These are phyloP conservation scores for Saxicola maurus DNA, from an alignment of 2,797 vertebrate genomes.

Conservation along the genomic window DNA sequence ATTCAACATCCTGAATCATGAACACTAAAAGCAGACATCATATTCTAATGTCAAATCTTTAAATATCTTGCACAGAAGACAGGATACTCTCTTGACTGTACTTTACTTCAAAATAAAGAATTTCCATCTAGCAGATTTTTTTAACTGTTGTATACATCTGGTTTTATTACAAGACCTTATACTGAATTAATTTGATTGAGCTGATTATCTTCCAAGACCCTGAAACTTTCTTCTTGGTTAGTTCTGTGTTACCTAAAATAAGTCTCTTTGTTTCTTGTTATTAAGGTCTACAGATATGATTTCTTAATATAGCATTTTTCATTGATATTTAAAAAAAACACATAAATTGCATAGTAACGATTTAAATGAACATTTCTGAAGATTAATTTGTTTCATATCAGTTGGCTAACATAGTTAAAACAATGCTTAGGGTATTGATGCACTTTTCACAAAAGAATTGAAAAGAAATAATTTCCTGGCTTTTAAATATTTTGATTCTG, in stretches of 20 bases:
- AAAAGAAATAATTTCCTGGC: not conserved
- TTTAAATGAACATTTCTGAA: not conserved
- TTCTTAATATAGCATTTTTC: not conserved
- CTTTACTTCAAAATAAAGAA: not conserved
- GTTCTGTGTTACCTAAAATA: not conserved
- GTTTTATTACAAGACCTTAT: not conserved
- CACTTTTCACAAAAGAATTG: not conserved
- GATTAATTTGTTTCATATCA: not conserved
- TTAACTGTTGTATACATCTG: not conserved
- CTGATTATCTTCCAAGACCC: not conserved
- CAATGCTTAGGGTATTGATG: not conserved
- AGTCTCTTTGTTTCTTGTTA: not conserved
- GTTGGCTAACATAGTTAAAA: not conserved
- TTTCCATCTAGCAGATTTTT: not conserved
- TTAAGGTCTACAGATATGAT: not conserved
- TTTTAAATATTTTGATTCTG: not conserved
- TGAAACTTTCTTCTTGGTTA: not conserved
- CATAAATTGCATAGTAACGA: fast-evolving
- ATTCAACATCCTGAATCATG: not conserved
- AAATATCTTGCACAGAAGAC: not conserved
- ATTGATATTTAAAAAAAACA: not conserved
- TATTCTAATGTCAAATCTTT: not conserved
- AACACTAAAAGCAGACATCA: not conserved
- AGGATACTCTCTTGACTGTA: not conserved
- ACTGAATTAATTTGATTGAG: not conserved